Conservation (phyloP, 2,888 invertebrate genomes). For the Plebejus argus region DNA sequence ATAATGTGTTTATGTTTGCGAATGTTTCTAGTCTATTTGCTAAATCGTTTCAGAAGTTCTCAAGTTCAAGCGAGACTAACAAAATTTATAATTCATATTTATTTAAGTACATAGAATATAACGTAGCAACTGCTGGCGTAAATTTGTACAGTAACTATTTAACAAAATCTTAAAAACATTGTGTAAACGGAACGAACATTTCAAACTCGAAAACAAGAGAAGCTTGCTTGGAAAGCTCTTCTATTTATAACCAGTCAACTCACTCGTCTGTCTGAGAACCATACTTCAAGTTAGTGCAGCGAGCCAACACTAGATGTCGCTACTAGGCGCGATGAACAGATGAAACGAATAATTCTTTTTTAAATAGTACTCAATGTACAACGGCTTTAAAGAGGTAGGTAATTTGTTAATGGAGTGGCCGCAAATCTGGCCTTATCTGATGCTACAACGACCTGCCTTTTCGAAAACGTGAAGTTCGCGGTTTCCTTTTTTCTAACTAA, state of each 20-base stretch:
- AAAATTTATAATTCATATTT: too few relatives aligned
- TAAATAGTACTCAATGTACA: constrained; percentile 37
- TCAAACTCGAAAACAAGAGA: not conserved
- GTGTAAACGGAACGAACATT: not conserved
- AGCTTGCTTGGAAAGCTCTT: not conserved
- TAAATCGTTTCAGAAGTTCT: too few relatives aligned
- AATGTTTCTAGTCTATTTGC: too few relatives aligned
- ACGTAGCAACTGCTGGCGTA: too few relatives aligned
- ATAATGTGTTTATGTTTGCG: too few relatives aligned
- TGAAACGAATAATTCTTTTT: constrained; percentile 20
- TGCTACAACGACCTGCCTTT: constrained; percentile 68
- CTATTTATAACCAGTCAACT: constrained; percentile 5
- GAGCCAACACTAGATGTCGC: constrained; percentile 41
- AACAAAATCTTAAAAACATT: not conserved
- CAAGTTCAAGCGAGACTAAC: too few relatives aligned
- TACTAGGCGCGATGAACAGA: constrained; percentile 36
- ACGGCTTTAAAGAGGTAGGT: constrained; percentile 63
- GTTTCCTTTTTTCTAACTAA: constrained; percentile 72
- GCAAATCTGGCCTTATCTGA: constrained; percentile 76
- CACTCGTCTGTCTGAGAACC: constrained; percentile 31
- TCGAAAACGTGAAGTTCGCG: constrained; percentile 71
- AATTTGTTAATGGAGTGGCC: constrained; percentile 75
- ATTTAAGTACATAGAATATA: too few relatives aligned
- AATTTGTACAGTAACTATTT: too few relatives aligned
- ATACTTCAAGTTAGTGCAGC: constrained; percentile 36